Evolutionary conservation across 1,140 invertebrate genomes (phyloP), one percentile per base, ranked within the genome.

Genomic region (Eriocheir sinensis): DNA sequence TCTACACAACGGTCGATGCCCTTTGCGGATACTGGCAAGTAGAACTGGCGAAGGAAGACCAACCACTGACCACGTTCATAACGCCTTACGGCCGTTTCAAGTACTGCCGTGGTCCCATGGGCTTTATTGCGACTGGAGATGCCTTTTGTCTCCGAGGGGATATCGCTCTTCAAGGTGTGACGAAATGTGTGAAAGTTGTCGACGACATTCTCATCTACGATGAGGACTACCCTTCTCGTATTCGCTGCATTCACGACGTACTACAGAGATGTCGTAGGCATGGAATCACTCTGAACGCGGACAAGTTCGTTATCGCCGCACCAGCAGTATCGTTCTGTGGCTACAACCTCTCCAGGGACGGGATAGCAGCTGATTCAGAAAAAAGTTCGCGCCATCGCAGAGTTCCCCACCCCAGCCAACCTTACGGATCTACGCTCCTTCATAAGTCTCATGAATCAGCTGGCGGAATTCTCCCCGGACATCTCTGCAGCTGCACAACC

Each of bases 11-110:
- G 15, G 85, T 30, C 15, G 85, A 88, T 89, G 89, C 89, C 32
- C 48, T 90, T 15, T 12, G 32, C 91, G 80, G 91, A 15, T 92
- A 92, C 91, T 60, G 91, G 91, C 91, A 92, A 32, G 81, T 92
- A 4, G 83, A 60, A 53, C 40, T 92, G 4, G 91, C 48, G 4
- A 53, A 92, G 83, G 91, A 90, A 36, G 48, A 92, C 91, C 34
- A 17, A 17, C 83, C 38, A 34, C 44, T 92, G 32, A 92, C 91
- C 9, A 92, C 12, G 15, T 32, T 92, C 48, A 92, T 92, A 17
- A 92, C 48, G 9, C 91, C 48, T 90, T 72, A 92, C 17, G 44
- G 91, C 8, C 12, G 40, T 32, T 92, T 92, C 83, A 60, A 9
- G 12, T 41, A 89, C 41, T 89, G 86, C 86, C 32, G 36, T 4